These are phyloP conservation scores for Montipora cactus DNA, from an alignment of 64 coral and sea anemone species.

Conservation along the genomic window DNA sequence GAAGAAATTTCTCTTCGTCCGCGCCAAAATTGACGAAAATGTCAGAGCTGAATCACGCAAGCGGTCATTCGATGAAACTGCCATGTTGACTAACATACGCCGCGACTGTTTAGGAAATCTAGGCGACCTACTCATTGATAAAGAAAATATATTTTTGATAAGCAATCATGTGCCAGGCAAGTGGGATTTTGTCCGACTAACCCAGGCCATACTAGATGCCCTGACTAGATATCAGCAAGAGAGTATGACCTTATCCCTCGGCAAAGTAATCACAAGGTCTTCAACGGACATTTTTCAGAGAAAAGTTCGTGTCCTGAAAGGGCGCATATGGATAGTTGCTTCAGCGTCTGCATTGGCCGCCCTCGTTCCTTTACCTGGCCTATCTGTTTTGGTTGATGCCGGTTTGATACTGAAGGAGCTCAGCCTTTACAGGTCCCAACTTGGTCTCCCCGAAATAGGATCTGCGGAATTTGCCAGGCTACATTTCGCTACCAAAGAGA, in stretches of 20 bases:
- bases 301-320: neutral
- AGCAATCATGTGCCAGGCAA: too few species aligned
- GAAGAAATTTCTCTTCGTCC: constrained; percentile 47
- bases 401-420: neutral
- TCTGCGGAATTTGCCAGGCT: neutral
- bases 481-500: neutral
- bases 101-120: constrained; percentile 5
- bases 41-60: neutral
- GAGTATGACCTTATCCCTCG: neutral
- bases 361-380: neutral
- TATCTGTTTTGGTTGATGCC: neutral
- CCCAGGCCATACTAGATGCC: constrained; percentile 20
- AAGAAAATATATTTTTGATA: too few species aligned
- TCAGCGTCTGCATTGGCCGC: neutral
- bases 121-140: neutral
- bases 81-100: neutral
- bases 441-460: neutral
- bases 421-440: neutral
- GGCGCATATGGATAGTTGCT: constrained; percentile 28
- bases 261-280: neutral
- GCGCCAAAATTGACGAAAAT: constrained; percentile 16
- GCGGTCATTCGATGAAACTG: constrained; percentile 32
- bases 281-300: neutral
- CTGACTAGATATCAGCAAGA: neutral
- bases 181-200: too few species aligned